Base-by-base conservation (phyloP, 1,140 invertebrate genomes). In the Spodoptera frugiperda region DNA sequence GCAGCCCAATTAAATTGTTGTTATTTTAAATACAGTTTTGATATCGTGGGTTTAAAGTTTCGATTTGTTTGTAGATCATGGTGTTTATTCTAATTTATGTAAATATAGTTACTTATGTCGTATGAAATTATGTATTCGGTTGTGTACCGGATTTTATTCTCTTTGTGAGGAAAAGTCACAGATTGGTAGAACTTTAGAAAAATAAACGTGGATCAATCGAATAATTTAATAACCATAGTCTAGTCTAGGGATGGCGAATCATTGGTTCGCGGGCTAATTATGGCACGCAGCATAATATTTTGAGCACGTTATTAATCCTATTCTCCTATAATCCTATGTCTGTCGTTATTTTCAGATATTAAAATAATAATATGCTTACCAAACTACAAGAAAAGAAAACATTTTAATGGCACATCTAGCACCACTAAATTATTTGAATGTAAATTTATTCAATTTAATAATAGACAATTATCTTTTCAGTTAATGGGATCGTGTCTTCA, bases 401-500 rank as follows among this genome's bases (percentile, higher is more conserved):
- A n/a, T n/a, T n/a, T n/a, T n/a, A n/a, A n/a, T n/a, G n/a, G n/a
- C n/a, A n/a, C n/a, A n/a, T n/a, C n/a, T n/a, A n/a, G n/a, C n/a
- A n/a, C n/a, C n/a, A n/a, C 33, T 39, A 6, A 25, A 4, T 25
- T 4, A 25, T 25, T 3, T 10, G 33, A 39, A 39, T 39, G 33
- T 30, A 3, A 30, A 30, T n/a, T n/a, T 30, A 30, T 30, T 44
- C 9, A 19, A 11, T 14, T 54, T 11, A 11, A 14, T 19, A 19
- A 53, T 25, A 0, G 46, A 25, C 49, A n/a, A 74, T 49, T 82
- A 76, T 71, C 78, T 84, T 87, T 79, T 82, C 87, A 95, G 95
- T 95, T 17, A 95, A 92, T 87, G 95, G 95, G 44, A 88, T 93
- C 25, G 91, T 95, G 39, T 93, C 94, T 63, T 95, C 95, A 2